Percentiles rank a stretch among this genome's conserved stretches.
Conservation (phyloP, 2,113 vertebrate species). For the Cebus imitator region DNA sequence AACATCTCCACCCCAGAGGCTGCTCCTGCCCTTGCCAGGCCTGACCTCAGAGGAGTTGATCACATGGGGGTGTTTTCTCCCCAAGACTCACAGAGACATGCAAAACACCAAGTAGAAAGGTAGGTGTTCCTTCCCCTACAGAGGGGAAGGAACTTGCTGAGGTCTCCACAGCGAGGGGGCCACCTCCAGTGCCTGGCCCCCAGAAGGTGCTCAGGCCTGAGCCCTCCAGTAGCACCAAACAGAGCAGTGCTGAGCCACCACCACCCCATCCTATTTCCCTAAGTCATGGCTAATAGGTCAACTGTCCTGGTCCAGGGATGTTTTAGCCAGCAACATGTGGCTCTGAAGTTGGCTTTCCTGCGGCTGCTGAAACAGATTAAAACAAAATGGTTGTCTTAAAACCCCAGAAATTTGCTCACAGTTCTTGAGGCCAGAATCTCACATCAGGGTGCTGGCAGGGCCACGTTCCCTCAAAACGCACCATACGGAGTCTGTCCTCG, state of each 20-base stretch:
- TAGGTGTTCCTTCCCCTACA: background rate
- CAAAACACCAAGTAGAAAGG: accelerated
- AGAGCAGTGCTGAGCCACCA: background rate
- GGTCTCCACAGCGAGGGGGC: background rate
- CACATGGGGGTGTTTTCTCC: background rate
- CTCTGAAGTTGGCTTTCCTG: background rate
- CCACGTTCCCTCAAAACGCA: background rate
- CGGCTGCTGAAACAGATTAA: background rate
- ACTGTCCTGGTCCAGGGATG: background rate
- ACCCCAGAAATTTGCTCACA: background rate
- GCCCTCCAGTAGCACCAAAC: background rate
- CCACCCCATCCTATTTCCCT: no score
- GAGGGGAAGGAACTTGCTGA: background rate
- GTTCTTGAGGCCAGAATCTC: background rate
- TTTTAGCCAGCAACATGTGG: background rate
- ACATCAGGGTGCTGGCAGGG: background rate
- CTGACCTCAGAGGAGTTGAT: background rate
- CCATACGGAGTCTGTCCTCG: background rate
- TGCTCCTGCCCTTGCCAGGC: background rate
- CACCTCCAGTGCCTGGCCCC: background rate
- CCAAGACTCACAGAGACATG: background rate
- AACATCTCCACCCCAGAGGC: background rate
- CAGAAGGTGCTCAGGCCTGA: background rate
- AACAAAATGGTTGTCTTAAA: background rate
- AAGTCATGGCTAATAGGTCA: accelerated